Conservation (phyloP, 1,140 invertebrate genomes). For the Leptoteleia sp. region DNA sequence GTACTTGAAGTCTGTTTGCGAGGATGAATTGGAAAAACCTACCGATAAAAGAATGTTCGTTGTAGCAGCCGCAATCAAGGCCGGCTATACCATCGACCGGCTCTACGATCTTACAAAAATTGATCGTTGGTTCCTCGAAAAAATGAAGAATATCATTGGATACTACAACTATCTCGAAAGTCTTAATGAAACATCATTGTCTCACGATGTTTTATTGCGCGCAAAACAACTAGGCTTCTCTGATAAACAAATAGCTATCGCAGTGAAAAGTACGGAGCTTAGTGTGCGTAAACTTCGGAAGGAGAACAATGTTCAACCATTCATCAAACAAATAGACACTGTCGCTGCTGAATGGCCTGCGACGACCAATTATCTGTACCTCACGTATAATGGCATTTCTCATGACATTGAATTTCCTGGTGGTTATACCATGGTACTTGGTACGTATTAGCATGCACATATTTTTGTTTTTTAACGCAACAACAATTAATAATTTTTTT, state of each 20-base stretch:
- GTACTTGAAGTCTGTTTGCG: conserved; percentile 87
- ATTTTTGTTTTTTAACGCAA: too few species aligned
- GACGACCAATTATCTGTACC: conserved; percentile 97
- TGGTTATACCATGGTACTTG: conserved; percentile 91
- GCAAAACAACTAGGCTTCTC: conserved; percentile 98
- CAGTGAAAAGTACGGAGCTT: conserved; percentile 92
- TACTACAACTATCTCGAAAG: conserved; percentile 86
- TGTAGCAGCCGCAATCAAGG: conserved; percentile 93
- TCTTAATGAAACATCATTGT: conserved; percentile 83
- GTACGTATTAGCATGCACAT: conserved; percentile 78
- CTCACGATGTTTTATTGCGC: conserved; percentile 84
- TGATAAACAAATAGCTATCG: conserved; percentile 96
- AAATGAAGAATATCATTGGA: conserved; percentile 95
- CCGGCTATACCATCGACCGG: conserved; percentile 89
- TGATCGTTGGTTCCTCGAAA: conserved; percentile 97
- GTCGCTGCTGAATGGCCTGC: conserved; percentile 99
- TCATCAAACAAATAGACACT: conserved; percentile 99
- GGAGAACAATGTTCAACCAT: conserved; percentile 89
- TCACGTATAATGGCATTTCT: conserved; percentile 95
- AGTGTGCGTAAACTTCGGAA: conserved; percentile 88
- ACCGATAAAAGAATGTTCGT: conserved; percentile 99
- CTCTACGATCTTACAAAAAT: conserved; percentile 97
- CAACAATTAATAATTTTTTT: too few species aligned
- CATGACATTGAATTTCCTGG: conserved; percentile 94
- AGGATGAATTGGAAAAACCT: conserved; percentile 94